Conservation (phyloP, 2,888 invertebrate species). For the Polyommatus iphigenia region DNA sequence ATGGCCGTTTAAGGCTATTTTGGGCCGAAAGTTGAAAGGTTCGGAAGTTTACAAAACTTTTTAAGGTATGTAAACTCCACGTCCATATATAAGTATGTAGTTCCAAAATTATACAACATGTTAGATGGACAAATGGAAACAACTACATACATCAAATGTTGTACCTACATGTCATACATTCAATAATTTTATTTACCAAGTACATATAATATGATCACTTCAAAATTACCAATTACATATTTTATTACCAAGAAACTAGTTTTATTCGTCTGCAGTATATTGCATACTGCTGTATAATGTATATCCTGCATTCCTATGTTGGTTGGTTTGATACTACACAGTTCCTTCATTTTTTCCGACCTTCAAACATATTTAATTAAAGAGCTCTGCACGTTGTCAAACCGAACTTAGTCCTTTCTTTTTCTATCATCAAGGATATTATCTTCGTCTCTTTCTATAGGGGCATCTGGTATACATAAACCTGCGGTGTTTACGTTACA, state of each 20-base stretch:
- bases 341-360: constrained; percentile 68
- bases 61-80: neutral
- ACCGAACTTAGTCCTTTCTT: constrained; percentile 58
- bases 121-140: neutral
- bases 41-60: constrained; percentile 31
- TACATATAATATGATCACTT: neutral
- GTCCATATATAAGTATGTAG: neutral
- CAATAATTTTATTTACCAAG: no score
- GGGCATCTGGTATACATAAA: constrained; percentile 79
- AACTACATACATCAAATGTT: neutral
- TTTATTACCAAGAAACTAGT: neutral
- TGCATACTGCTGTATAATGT: constrained; percentile 47
- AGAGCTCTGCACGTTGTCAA: constrained; percentile 70
- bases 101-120: neutral
- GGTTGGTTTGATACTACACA: constrained; percentile 40
- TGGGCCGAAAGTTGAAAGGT: constrained; percentile 40
- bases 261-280: constrained; percentile 33
- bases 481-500: constrained; percentile 74
- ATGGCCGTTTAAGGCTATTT: constrained; percentile 56
- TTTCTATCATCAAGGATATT: constrained; percentile 58
- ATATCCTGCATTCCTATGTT: constrained; percentile 28
- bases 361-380: constrained; percentile 76
- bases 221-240: no score
- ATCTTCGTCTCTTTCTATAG: constrained; percentile 68
- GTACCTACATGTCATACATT: neutral